phyloP scores from a whole-genome alignment of 2,888 invertebrate species.

The Crematogaster levior region DNA sequence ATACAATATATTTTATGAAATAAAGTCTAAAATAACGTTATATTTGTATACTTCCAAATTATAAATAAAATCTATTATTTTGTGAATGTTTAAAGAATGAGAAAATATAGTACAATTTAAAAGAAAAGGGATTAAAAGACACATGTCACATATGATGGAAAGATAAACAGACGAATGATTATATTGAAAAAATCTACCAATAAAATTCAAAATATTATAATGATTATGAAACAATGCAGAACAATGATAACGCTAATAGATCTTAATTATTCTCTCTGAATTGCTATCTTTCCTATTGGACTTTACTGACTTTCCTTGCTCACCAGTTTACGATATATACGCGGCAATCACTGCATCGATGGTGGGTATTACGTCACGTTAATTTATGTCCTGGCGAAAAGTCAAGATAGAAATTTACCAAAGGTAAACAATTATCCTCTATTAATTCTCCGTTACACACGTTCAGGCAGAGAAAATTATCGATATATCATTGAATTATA shows the following conservation, averaged over 20 bases:
- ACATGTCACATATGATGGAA: not conserved
- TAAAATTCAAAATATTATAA: not conserved
- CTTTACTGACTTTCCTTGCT: conserved; percentile 60
- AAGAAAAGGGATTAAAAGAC: not conserved
- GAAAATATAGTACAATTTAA: not conserved
- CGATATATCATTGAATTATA: not conserved
- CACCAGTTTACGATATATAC: conserved; percentile 51
- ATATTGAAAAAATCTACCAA: not conserved
- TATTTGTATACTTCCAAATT: not conserved
- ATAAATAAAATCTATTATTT: not conserved
- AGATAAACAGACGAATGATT: not conserved
- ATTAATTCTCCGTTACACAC: not conserved
- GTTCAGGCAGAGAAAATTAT: not conserved
- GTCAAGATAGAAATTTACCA: conserved; percentile 69
- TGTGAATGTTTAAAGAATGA: not conserved
- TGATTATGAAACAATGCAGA: conserved; percentile 1
- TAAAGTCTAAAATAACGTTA: not conserved
- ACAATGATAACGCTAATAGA: conserved; percentile 7
- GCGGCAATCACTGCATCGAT: conserved; percentile 51
- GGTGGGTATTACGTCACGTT: conserved; percentile 61
- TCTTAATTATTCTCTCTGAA: conserved; percentile 39
- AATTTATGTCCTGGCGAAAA: conserved; percentile 60
- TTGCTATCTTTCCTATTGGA: conserved; percentile 24
- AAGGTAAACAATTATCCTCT: conserved; percentile 20
- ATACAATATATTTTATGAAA: not conserved